Evolutionary conservation across 2,797 vertebrate species (phyloP).

Genomic region (Anguilla megastoma): DNA sequence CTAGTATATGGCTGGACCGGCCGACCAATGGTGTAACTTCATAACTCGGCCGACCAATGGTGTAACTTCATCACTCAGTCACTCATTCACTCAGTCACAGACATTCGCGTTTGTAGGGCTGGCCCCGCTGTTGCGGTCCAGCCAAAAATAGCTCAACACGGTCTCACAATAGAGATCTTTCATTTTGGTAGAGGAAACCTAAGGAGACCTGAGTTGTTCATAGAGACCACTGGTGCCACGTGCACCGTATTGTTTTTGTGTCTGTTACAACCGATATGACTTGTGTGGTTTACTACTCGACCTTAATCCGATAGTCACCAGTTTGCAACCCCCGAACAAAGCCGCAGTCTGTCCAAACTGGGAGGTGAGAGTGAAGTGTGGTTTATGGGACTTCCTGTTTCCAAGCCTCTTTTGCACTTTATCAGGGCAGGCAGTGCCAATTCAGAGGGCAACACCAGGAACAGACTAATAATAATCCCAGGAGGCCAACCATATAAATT

Average conservation of each 20-base stretch:
- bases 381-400: constrained; percentile 60
- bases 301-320: constrained; percentile 59
- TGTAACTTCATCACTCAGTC: too few species aligned
- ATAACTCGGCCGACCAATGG: too few species aligned
- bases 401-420: constrained; percentile 46
- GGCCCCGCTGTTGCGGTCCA: too few species aligned
- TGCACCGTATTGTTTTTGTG: constrained; percentile 31
- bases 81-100: too few species aligned
- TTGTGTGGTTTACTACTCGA: constrained; percentile 56
- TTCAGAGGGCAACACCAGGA: constrained; percentile 3
- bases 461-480: constrained; percentile 24
- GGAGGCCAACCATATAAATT: neutral
- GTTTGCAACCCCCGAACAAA: constrained; percentile 40
- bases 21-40: too few species aligned
- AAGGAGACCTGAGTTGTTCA: neutral
- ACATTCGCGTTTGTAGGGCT: too few species aligned
- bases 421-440: constrained; percentile 48
- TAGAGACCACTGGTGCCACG: neutral
- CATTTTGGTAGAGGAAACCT: neutral
- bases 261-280: constrained; percentile 62
- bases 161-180: neutral
- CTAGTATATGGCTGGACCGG: too few species aligned
- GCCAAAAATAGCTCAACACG: neutral
- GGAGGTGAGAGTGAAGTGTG: constrained; percentile 55
- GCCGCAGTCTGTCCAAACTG: constrained; percentile 50